phyloP scores from a whole-genome alignment of 2,113 vertebrate species.

The Aphyosemion australe region DNA sequence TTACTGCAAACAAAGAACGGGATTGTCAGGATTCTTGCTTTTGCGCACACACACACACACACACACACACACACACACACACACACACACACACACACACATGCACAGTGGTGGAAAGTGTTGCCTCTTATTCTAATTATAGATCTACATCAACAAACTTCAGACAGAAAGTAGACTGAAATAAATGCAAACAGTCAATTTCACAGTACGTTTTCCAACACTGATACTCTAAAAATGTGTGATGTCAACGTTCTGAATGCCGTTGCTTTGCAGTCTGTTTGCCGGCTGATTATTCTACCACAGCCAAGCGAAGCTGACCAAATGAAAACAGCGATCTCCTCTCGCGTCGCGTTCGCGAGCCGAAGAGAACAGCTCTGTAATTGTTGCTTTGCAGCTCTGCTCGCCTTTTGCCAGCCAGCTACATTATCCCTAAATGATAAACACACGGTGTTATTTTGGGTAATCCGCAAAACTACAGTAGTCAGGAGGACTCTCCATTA shows the following conservation, averaged over 20 bases:
- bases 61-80: slow-evolving; percentile 14
- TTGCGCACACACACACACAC: slow-evolving; percentile 18
- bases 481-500: slow-evolving; percentile 67
- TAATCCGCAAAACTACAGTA: slow-evolving; percentile 69
- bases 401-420: slow-evolving; percentile 54
- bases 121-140: slow-evolving; percentile 34
- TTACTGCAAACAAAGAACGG: slow-evolving; percentile 74
- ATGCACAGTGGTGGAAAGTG: slow-evolving; percentile 41
- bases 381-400: slow-evolving; percentile 64
- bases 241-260: slow-evolving; percentile 43
- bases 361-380: slow-evolving; percentile 63
- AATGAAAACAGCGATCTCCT: slow-evolving; percentile 61
- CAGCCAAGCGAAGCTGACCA: slow-evolving; percentile 49
- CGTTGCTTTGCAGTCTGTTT: slow-evolving; percentile 25
- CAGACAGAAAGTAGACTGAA: slow-evolving; percentile 22
- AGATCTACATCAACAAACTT: slow-evolving; percentile 34
- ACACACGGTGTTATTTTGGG: slow-evolving; percentile 76
- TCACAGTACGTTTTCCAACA: slow-evolving; percentile 30
- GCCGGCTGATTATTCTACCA: slow-evolving; percentile 55
- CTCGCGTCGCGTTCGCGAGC: slow-evolving; percentile 40
- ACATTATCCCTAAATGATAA: slow-evolving; percentile 77
- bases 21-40: slow-evolving; percentile 60
- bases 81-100: slow-evolving; percentile 16
- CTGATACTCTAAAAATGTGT: slow-evolving; percentile 20
- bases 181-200: slow-evolving; percentile 24